Evolutionary conservation across 2,113 vertebrate genomes (phyloP).

Genomic region (Hippopotamus amphibius): DNA sequence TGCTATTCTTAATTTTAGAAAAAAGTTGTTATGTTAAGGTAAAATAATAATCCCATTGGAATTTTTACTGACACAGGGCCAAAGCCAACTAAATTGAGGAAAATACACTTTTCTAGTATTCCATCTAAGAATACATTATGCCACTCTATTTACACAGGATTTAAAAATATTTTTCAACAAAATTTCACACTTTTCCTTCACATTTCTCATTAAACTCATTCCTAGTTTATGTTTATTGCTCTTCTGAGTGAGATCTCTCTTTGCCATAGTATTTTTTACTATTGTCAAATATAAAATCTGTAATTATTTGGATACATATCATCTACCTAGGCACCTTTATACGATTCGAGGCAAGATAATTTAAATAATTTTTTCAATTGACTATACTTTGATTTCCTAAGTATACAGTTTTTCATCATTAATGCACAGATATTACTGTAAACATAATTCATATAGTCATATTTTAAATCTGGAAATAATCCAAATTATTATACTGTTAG

Average conservation of each 20-base stretch:
- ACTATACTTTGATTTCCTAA: not conserved
- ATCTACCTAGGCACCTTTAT: not conserved
- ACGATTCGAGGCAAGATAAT: not conserved
- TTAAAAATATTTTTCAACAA: constrained; percentile 52
- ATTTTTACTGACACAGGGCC: not conserved
- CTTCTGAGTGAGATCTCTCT: constrained; percentile 3
- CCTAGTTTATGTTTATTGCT: constrained; percentile 20
- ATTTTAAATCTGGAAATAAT: constrained; percentile 35
- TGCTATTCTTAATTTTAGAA: not conserved
- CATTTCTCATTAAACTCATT: constrained; percentile 2
- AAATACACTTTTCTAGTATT: not conserved
- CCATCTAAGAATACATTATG: not conserved
- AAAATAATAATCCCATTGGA: not conserved
- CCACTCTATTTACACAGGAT: not conserved
- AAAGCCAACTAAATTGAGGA: constrained; percentile 18
- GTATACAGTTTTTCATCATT: not conserved
- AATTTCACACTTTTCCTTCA: constrained; percentile 21
- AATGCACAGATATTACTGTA: not conserved
- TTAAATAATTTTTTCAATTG: constrained; percentile 6
- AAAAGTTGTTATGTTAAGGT: not conserved
- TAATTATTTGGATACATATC: not conserved
- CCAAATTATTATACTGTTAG: not conserved
- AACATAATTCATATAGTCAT: not conserved
- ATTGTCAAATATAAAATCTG: constrained; percentile 4
- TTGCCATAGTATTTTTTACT: constrained; percentile 20